These are phyloP conservation scores for Enteromius treurensis DNA, from an alignment of 2,797 vertebrate genomes.

Conservation along the genomic window DNA sequence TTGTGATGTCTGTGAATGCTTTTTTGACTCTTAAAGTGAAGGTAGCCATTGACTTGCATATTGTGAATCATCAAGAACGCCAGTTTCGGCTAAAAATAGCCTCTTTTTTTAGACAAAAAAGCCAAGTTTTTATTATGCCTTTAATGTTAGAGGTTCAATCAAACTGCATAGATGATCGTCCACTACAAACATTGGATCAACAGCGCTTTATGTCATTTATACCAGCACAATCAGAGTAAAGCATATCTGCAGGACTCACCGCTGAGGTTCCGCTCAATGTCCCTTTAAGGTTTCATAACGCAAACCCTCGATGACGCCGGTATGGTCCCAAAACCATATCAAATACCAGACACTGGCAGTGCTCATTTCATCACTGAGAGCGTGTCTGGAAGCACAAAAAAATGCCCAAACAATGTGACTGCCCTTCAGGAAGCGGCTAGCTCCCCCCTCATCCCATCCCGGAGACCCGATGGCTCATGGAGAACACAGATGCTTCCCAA, in stretches of 20 bases:
- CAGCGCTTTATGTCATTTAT: background rate
- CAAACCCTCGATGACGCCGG: background rate
- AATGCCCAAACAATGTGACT: constrained; percentile 42
- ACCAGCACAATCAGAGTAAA: background rate
- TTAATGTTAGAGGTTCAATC: background rate
- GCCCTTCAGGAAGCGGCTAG: constrained; percentile 49
- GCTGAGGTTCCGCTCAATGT: background rate
- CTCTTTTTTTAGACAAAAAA: background rate
- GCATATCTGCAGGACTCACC: constrained; percentile 25
- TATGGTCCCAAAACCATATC: background rate
- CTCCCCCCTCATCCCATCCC: constrained; percentile 47
- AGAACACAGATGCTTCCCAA: constrained; percentile 58
- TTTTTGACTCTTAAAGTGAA: background rate
- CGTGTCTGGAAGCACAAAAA: constrained; percentile 20
- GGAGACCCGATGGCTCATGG: constrained; percentile 29
- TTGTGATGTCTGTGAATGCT: background rate
- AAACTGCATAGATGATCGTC: background rate
- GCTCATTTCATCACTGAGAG: background rate
- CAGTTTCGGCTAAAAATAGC: background rate
- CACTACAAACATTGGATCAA: background rate
- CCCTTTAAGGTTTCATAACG: background rate
- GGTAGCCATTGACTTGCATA: background rate
- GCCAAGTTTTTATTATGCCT: background rate
- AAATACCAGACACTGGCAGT: background rate
- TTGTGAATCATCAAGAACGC: background rate